Conservation (phyloP, 2,797 vertebrate species). For the Syndactyla subalaris region DNA sequence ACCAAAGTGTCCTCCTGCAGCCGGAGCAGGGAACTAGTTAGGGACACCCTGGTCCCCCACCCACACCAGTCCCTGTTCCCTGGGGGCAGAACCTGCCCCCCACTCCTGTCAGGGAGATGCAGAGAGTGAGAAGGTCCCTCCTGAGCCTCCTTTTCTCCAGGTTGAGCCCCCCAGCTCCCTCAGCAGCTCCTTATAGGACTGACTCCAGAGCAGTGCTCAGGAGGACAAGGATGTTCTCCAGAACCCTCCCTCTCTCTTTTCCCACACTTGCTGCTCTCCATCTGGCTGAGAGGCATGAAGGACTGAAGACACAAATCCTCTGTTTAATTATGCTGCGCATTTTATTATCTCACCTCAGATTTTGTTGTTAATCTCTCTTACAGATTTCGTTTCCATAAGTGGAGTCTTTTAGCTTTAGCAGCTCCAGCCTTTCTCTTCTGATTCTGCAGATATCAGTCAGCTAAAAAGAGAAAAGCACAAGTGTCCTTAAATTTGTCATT, state of each 20-base stretch:
- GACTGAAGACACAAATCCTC: slow-evolving; percentile 22
- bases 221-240: background rate
- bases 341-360: slow-evolving; percentile 65
- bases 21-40: background rate
- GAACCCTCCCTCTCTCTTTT: slow-evolving; percentile 13
- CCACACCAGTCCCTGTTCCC: background rate
- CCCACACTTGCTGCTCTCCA: background rate
- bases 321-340: slow-evolving; percentile 42
- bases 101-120: background rate
- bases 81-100: fast-evolving
- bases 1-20: background rate
- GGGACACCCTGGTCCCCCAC: background rate
- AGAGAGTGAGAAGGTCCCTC: background rate
- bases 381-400: slow-evolving; percentile 21
- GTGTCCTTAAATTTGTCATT: slow-evolving; percentile 24
- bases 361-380: slow-evolving; percentile 39
- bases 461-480: slow-evolving; percentile 44
- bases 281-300: background rate
- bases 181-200: background rate
- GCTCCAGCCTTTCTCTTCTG: background rate
- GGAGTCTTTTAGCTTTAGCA: slow-evolving; percentile 28
- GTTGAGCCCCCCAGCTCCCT: background rate
- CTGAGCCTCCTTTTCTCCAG: background rate
- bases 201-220: background rate
- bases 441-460: slow-evolving; percentile 49